Conservation (phyloP, 2,113 vertebrate species). For the Agelaius tricolor region DNA sequence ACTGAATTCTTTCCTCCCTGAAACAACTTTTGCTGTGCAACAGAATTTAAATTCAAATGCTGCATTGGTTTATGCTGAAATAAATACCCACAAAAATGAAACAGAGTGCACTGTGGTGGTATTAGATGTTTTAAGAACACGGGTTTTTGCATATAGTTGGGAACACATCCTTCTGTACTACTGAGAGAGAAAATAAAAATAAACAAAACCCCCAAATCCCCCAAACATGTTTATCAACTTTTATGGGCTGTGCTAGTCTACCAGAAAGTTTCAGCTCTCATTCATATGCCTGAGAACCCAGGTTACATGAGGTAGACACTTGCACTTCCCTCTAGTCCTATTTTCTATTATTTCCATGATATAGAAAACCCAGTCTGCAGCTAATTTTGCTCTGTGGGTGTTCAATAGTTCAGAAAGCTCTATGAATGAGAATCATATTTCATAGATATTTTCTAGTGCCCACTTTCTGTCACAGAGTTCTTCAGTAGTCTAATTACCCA, state of each 20-base stretch:
- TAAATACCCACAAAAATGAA: not conserved
- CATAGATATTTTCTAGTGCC: constrained; percentile 46
- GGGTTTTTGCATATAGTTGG: not conserved
- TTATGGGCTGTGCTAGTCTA: not conserved
- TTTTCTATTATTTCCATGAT: constrained; percentile 49
- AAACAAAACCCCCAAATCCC: not conserved
- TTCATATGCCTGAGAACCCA: not conserved
- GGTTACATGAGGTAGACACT: constrained; percentile 20
- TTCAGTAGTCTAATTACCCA: constrained; percentile 26
- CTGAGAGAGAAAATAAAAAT: not conserved
- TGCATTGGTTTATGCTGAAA: not conserved
- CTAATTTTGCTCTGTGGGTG: constrained; percentile 53
- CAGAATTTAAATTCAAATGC: not conserved
- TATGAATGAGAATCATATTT: constrained; percentile 52
- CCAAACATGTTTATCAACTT: rapidly evolving
- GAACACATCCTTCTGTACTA: not conserved
- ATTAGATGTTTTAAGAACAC: not conserved
- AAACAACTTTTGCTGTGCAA: not conserved
- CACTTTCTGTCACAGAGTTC: constrained; percentile 32
- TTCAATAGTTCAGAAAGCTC: constrained; percentile 31
- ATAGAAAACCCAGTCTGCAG: constrained; percentile 25
- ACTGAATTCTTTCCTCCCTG: not conserved
- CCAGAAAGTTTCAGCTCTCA: not conserved
- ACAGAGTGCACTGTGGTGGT: rapidly evolving
- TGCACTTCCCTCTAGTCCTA: not conserved